These are phyloP conservation scores for Epinephelus cyanopodus DNA, from an alignment of 2,113 vertebrate species.

Conservation along the genomic window DNA sequence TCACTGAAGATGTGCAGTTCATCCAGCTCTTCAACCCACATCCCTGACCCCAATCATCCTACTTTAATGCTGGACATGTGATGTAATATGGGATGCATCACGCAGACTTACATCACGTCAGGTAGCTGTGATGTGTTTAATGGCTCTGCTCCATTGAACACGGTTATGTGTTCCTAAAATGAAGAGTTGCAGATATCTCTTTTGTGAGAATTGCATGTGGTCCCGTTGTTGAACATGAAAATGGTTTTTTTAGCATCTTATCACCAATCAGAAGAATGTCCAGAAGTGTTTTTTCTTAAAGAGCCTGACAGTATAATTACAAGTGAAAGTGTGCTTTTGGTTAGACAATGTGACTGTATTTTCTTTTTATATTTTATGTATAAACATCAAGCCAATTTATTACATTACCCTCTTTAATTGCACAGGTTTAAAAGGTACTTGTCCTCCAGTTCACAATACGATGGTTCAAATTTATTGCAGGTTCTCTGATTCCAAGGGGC, in stretches of 20 bases:
- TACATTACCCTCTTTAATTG: conserved; percentile 9
- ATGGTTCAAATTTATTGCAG: conserved; percentile 30
- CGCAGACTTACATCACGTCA: neutral
- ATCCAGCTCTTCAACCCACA: neutral
- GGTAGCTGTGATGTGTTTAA: neutral
- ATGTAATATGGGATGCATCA: conserved; percentile 8
- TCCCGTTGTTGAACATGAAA: conserved; percentile 26
- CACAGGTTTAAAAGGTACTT: conserved; percentile 55
- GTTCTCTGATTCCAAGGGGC: conserved; percentile 28
- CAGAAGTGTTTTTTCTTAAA: neutral
- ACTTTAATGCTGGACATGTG: neutral
- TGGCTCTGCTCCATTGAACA: neutral
- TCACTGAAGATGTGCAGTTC: neutral
- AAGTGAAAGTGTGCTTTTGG: conserved; percentile 49
- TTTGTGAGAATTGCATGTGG: conserved; percentile 59
- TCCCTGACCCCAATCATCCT: neutral
- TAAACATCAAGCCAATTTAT: conserved; percentile 17
- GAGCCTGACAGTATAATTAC: conserved; percentile 21
- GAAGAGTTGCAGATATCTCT: conserved; percentile 10
- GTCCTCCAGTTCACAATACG: conserved; percentile 5
- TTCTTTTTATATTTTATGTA: conserved; percentile 38
- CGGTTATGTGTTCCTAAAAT: conserved; percentile 10
- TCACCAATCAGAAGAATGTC: conserved; percentile 23
- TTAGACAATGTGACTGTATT: conserved; percentile 51
- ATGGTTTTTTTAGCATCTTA: neutral